phyloP scores from a whole-genome alignment of 2,888 invertebrate species.

The Pachydiplax longipennis region DNA sequence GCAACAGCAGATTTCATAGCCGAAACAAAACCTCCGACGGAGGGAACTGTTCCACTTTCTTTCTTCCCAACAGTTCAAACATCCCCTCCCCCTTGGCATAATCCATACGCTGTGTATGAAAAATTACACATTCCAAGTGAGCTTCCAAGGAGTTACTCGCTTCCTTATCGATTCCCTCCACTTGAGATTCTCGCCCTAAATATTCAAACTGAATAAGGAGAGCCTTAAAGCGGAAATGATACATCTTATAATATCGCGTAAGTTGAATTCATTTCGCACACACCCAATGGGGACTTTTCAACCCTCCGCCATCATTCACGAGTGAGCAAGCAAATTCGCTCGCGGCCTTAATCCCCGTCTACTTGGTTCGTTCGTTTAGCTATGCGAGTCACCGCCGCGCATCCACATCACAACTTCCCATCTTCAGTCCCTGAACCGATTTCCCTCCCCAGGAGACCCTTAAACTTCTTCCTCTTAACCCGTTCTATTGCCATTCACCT shows the following conservation, averaged over 20 bases:
- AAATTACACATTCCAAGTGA: too few relatives aligned
- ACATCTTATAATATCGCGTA: not conserved
- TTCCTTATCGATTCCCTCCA: too few relatives aligned
- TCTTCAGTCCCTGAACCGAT: not conserved
- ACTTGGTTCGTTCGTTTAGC: not conserved
- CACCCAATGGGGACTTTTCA: not conserved
- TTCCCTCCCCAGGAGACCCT: not conserved
- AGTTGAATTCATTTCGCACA: not conserved
- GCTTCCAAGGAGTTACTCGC: too few relatives aligned
- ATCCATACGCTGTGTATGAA: too few relatives aligned
- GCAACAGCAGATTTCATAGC: too few relatives aligned
- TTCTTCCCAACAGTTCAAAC: too few relatives aligned
- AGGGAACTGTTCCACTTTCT: too few relatives aligned
- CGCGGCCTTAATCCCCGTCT: not conserved
- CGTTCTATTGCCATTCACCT: not conserved
- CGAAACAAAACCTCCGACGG: too few relatives aligned
- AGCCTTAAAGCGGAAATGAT: not conserved
- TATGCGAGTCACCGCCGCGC: not conserved
- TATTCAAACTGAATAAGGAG: not conserved
- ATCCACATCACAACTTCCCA: constrained; percentile 1
- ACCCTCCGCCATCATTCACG: not conserved
- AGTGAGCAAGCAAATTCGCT: not conserved
- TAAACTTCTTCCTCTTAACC: not conserved
- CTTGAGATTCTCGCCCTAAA: not conserved
- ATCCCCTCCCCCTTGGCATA: too few relatives aligned